These are phyloP conservation scores for Tromatobia lineatoria DNA, from an alignment of 2,888 invertebrate species.

Conservation along the genomic window DNA sequence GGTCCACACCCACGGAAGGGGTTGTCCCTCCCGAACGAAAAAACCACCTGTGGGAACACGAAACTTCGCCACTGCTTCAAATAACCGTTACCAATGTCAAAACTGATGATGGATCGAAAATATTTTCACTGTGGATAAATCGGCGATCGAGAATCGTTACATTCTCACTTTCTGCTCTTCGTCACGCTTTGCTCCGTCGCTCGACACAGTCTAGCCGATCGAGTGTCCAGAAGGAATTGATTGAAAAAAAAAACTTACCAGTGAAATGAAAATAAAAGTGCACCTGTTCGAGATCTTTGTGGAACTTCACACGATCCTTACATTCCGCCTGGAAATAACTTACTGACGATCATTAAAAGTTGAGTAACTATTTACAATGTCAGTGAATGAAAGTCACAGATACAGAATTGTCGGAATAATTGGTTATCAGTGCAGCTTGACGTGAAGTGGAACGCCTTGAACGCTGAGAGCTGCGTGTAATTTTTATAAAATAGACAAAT, in stretches of 20 bases:
- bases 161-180: background rate
- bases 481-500: background rate
- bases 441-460: slow-evolving; percentile 36
- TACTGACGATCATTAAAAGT: slow-evolving; percentile 53
- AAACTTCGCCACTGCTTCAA: slow-evolving; percentile 31
- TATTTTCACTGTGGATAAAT: background rate
- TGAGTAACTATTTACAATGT: slow-evolving; percentile 13
- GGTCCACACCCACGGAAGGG: slow-evolving; percentile 79
- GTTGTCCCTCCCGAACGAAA: slow-evolving; percentile 72
- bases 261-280: background rate
- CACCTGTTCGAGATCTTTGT: slow-evolving; percentile 29
- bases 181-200: background rate
- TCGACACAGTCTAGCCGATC: background rate
- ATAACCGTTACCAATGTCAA: slow-evolving; percentile 38
- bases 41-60: slow-evolving; percentile 50
- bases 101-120: background rate
- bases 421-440: slow-evolving; percentile 34
- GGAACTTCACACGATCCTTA: slow-evolving; percentile 17
- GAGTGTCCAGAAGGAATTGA: background rate
- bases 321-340: slow-evolving; percentile 52
- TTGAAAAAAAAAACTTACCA: background rate
- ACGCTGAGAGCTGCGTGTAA: background rate
- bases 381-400: slow-evolving; percentile 37
- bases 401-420: slow-evolving; percentile 38
- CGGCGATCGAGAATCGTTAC: background rate